Percentiles rank a stretch among this genome's conserved stretches.
These are phyloP conservation scores for Octopus sinensis DNA, from an alignment of 1,140 invertebrate species.

Conservation along the genomic window DNA sequence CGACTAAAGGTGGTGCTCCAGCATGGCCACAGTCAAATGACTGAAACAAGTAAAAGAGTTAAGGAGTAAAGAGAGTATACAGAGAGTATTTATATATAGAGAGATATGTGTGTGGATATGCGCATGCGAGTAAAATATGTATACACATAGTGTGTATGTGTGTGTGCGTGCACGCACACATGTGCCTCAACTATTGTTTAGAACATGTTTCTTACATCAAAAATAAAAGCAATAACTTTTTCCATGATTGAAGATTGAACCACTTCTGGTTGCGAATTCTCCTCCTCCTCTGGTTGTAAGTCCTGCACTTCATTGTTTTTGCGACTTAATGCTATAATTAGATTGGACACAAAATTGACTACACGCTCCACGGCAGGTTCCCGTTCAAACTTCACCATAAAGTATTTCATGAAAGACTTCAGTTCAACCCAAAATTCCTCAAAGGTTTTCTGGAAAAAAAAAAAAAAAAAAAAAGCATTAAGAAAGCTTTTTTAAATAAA, in stretches of 20 bases:
- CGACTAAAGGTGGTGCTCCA: too few relatives aligned
- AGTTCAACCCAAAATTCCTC: slow-evolving; percentile 49
- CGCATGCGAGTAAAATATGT: too few relatives aligned
- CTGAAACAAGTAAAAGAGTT: too few relatives aligned
- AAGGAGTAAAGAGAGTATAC: too few relatives aligned
- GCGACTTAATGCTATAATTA: slow-evolving; percentile 56
- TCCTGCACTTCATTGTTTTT: slow-evolving; percentile 11
- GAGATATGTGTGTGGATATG: too few relatives aligned
- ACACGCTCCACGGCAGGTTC: slow-evolving; percentile 67
- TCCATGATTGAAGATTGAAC: slow-evolving; percentile 42
- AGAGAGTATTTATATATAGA: too few relatives aligned
- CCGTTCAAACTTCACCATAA: slow-evolving; percentile 49
- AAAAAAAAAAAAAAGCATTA: slow-evolving; percentile 1
- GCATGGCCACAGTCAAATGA: too few relatives aligned
- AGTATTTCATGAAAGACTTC: slow-evolving; percentile 42
- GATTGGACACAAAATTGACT: slow-evolving; percentile 67
- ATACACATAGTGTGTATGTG: too few relatives aligned
- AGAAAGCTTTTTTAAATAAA: too few relatives aligned
- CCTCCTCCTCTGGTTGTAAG: slow-evolving; percentile 15
- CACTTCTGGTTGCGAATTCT: slow-evolving; percentile 36
- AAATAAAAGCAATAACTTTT: slow-evolving; percentile 49
- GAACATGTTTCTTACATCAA: slow-evolving; percentile 36
- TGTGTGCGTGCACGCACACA: too few relatives aligned
- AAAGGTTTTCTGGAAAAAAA: slow-evolving; percentile 40
- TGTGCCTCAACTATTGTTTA: too few relatives aligned